These are phyloP conservation scores for Mesembrinibis cayennensis DNA, from an alignment of 2,113 vertebrate genomes.

Conservation along the genomic window DNA sequence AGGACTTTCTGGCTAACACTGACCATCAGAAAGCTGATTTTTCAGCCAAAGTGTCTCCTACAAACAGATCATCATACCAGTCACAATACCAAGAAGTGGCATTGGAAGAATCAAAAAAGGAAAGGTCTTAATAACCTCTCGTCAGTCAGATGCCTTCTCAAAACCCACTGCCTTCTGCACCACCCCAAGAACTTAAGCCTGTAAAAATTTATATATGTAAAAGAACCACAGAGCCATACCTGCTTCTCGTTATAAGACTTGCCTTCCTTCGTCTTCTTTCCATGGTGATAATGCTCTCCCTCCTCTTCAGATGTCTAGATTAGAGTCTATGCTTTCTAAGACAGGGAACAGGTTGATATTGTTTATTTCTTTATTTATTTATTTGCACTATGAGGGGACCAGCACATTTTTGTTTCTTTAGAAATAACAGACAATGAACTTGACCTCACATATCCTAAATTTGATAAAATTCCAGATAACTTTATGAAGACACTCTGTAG, in stretches of 20 bases:
- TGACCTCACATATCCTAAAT: background rate
- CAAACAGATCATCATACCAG: background rate
- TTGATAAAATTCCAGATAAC: background rate
- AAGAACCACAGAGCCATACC: background rate
- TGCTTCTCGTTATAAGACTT: background rate
- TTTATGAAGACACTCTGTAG: background rate
- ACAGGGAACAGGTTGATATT: background rate
- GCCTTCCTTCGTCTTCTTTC: background rate
- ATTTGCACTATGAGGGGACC: background rate
- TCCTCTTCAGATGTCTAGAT: background rate
- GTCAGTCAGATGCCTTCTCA: background rate
- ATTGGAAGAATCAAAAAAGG: background rate
- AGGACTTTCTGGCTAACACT: background rate
- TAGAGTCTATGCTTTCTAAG: background rate
- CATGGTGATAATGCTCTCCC: background rate
- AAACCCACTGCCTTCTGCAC: background rate
- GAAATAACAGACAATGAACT: background rate
- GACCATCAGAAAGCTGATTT: background rate
- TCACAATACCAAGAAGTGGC: background rate
- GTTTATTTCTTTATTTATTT: background rate
- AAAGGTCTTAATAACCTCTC: background rate
- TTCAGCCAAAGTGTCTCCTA: background rate
- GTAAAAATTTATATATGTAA: background rate
- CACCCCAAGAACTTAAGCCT: background rate
- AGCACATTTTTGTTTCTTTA: background rate